Evolutionary conservation across 2,113 vertebrate genomes (phyloP).

Genomic region (Erythrocercus mccallii): DNA sequence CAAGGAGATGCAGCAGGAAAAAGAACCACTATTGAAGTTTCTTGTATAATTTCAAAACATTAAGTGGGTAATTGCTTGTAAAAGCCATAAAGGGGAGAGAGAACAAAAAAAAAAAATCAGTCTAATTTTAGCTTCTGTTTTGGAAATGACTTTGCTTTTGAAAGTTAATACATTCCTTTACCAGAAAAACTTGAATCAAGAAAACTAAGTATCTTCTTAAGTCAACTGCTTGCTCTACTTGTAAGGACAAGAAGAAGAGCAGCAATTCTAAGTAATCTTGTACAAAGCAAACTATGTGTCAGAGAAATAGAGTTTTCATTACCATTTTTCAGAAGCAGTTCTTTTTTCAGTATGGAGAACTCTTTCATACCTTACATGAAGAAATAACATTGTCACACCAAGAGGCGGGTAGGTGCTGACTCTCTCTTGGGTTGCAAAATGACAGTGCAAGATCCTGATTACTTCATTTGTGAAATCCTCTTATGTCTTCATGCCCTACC

Average conservation of each 20-base stretch:
- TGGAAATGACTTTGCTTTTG: slow-evolving; percentile 29
- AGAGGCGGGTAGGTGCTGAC: neutral
- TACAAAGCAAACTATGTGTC: neutral
- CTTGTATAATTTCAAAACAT: slow-evolving; percentile 43
- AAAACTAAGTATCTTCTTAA: neutral
- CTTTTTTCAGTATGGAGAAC: neutral
- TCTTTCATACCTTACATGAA: neutral
- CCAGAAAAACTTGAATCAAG: slow-evolving; percentile 22
- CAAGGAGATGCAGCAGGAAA: slow-evolving; percentile 22
- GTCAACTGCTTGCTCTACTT: neutral
- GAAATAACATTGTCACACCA: neutral
- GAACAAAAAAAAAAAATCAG: neutral
- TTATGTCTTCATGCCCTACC: neutral
- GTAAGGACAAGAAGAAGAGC: neutral
- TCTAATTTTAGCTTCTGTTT: slow-evolving; percentile 47
- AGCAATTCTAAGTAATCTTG: neutral
- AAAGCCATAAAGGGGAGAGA: slow-evolving; percentile 8
- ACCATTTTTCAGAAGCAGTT: neutral
- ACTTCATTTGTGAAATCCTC: neutral
- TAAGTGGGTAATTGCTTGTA: slow-evolving; percentile 61
- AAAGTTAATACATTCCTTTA: slow-evolving; percentile 15
- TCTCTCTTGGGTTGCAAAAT: neutral
- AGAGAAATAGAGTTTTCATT: neutral
- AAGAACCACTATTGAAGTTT: slow-evolving; percentile 23
- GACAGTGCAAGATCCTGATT: neutral